Evolutionary conservation across 2,888 invertebrate genomes (phyloP).

Genomic region (Cantharis rustica): DNA sequence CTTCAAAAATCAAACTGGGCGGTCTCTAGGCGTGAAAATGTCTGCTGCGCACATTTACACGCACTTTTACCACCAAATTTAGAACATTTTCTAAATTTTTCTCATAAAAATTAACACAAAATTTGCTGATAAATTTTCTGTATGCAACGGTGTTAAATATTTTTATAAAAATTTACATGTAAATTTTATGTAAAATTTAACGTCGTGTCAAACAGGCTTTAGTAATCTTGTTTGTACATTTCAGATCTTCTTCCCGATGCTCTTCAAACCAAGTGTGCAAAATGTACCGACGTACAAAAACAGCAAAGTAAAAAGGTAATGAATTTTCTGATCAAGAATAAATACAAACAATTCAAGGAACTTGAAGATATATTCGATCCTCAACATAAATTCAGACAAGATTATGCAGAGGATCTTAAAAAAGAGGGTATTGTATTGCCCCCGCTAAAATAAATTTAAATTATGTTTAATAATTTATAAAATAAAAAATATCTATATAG

Average conservation of each 20-base stretch:
- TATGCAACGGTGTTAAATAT: too few relatives aligned
- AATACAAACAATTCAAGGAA: conserved; percentile 66
- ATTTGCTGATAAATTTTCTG: too few relatives aligned
- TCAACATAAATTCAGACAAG: conserved; percentile 65
- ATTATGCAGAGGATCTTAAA: conserved; percentile 65
- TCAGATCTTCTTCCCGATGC: conserved; percentile 73
- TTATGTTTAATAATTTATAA: background rate
- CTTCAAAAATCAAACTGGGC: too few relatives aligned
- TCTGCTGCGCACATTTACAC: too few relatives aligned
- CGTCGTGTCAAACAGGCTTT: too few relatives aligned
- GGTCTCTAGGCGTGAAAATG: too few relatives aligned
- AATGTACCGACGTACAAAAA: conserved; percentile 71
- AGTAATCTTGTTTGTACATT: background rate
- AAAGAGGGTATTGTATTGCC: conserved; percentile 39
- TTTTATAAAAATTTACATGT: too few relatives aligned
- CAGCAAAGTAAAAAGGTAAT: conserved; percentile 68
- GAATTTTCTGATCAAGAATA: conserved; percentile 67
- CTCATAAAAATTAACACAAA: too few relatives aligned
- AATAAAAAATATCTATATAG: background rate
- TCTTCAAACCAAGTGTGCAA: conserved; percentile 66
- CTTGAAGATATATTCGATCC: conserved; percentile 73
- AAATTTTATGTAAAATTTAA: too few relatives aligned
- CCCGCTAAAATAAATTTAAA: background rate
- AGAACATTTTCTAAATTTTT: too few relatives aligned
- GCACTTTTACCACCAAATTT: too few relatives aligned